Conservation (phyloP, 1,140 invertebrate genomes). For the Cephus cinctus region DNA sequence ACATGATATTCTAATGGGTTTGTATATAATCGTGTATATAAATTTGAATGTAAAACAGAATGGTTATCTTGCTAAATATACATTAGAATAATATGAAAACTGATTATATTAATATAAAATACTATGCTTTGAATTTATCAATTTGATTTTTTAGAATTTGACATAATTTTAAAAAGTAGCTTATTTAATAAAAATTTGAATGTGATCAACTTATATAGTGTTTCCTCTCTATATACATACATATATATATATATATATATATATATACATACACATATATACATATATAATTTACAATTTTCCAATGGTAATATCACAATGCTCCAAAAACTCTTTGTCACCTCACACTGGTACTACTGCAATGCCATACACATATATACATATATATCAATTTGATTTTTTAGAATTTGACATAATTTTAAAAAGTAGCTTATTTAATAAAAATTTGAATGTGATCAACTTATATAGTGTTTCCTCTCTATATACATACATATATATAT, state of each 20-base stretch:
- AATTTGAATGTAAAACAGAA: too few relatives aligned
- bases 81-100: too few relatives aligned
- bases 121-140: not conserved
- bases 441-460: not conserved
- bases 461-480: not conserved
- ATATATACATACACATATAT: not conserved
- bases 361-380: too few relatives aligned
- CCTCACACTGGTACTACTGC: too few relatives aligned
- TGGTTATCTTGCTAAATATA: too few relatives aligned
- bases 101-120: not conserved
- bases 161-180: not conserved
- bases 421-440: not conserved
- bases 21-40: too few relatives aligned
- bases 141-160: not conserved
- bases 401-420: not conserved
- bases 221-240: not conserved
- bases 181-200: not conserved
- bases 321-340: too few relatives aligned
- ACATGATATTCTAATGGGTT: too few relatives aligned
- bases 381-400: not conserved
- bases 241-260: too few relatives aligned
- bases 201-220: not conserved
- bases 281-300: not conserved
- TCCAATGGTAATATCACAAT: too few relatives aligned
- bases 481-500: too few relatives aligned